Conservation (phyloP, 2,797 vertebrate species). For the Anguilla obscura region DNA sequence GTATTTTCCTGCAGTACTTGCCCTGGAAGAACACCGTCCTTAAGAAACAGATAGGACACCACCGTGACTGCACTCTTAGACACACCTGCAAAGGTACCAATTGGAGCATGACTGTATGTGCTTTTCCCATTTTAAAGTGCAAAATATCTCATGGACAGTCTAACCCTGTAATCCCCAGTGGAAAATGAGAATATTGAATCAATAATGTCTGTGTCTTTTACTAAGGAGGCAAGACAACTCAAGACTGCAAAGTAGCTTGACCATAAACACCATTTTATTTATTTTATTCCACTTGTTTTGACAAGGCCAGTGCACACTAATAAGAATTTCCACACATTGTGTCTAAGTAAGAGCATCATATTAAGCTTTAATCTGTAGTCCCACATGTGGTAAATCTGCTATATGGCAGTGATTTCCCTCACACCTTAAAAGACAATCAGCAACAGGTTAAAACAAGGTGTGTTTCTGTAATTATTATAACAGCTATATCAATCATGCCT, state of each 20-base stretch:
- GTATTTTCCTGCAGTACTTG: neutral
- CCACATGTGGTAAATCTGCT: no score
- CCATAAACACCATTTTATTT: neutral
- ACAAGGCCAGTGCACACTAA: neutral
- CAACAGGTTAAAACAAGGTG: neutral
- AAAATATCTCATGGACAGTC: neutral
- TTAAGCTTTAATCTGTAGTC: neutral
- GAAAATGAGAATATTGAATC: neutral
- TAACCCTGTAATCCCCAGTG: neutral
- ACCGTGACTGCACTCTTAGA: neutral
- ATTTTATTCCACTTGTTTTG: neutral
- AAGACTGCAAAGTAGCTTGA: neutral
- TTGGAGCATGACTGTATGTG: neutral
- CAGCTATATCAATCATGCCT: neutral
- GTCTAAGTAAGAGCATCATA: neutral
- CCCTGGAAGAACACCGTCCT: neutral
- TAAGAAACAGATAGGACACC: neutral
- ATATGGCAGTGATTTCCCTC: neutral
- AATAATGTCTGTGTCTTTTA: neutral
- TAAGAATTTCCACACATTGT: neutral
- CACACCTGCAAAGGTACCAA: neutral
- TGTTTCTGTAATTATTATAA: neutral
- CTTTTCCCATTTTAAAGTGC: neutral
- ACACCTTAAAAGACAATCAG: neutral
- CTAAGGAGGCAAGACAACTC: neutral